Conservation (phyloP, 2,797 vertebrate genomes). For the Pangasius sanitwongsei region DNA sequence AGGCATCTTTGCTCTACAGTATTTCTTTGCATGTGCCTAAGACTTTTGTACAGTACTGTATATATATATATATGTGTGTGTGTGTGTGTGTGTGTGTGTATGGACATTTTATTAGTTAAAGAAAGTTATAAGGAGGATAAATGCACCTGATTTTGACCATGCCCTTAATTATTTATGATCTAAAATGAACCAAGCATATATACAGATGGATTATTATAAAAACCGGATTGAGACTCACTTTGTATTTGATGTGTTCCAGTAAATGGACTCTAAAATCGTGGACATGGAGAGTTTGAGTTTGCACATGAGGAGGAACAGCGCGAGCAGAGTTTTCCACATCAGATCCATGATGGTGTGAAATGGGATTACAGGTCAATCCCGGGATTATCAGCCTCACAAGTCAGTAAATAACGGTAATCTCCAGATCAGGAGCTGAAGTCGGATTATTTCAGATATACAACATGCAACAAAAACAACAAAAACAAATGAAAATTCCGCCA, state of each 20-base stretch:
- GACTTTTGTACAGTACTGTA: too few relatives aligned
- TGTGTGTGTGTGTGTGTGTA: too few relatives aligned
- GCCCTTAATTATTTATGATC: background rate
- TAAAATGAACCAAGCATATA: too few relatives aligned
- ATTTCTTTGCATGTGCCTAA: too few relatives aligned
- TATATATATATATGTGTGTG: too few relatives aligned
- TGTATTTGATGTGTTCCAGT: conserved; percentile 77
- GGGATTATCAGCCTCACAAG: conserved; percentile 16
- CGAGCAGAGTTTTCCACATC: conserved; percentile 50
- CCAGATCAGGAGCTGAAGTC: background rate
- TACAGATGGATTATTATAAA: background rate
- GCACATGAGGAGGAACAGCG: conserved; percentile 40
- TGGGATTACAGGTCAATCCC: conserved; percentile 29
- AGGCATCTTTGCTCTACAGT: too few relatives aligned
- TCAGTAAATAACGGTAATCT: conserved; percentile 1
- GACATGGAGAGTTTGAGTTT: conserved; percentile 54
- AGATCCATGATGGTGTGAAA: conserved; percentile 45
- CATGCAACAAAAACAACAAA: background rate
- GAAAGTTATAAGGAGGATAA: background rate
- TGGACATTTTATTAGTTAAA: background rate
- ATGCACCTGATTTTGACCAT: background rate
- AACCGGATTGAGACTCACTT: conserved; percentile 67
- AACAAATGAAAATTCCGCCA: background rate
- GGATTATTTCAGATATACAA: background rate
- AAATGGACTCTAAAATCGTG: conserved; percentile 74